These are phyloP conservation scores for Caenorhabditis sp. DNA, from an alignment of 2,888 invertebrate genomes.

Conservation along the genomic window DNA sequence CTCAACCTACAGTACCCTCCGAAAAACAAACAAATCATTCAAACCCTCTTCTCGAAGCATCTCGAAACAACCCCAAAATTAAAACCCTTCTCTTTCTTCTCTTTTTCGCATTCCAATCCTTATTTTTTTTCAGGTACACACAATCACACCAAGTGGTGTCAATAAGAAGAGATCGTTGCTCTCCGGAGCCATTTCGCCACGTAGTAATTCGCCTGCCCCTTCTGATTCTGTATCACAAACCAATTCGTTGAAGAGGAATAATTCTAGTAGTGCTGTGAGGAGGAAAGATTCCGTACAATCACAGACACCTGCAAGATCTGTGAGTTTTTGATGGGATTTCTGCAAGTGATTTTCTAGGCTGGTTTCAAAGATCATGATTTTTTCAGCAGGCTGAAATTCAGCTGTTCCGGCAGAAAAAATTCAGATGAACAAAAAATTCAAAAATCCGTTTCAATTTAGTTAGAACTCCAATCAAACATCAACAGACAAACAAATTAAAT, in stretches of 20 bases:
- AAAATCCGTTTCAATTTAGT: too few relatives aligned
- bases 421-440: too few relatives aligned
- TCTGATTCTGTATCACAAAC: constrained; percentile 68
- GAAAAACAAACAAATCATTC: constrained; percentile 2
- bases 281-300: constrained; percentile 47
- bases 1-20: neutral
- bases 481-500: too few relatives aligned
- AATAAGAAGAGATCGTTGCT: constrained; percentile 52
- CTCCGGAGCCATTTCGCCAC: constrained; percentile 55
- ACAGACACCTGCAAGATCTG: constrained; percentile 51
- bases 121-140: neutral
- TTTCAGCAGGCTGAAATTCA: too few relatives aligned
- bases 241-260: constrained; percentile 63
- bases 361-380: too few relatives aligned
- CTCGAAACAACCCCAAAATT: too few relatives aligned
- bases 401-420: too few relatives aligned
- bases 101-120: neutral
- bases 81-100: neutral
- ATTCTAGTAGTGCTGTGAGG: constrained; percentile 24
- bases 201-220: constrained; percentile 69
- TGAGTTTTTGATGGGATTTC: too few relatives aligned
- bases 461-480: too few relatives aligned
- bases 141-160: constrained; percentile 14
- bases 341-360: too few relatives aligned
- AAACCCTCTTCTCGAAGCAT: too few relatives aligned